Evolutionary conservation across 2,113 vertebrate species (phyloP).

Genomic region (Limnothrissa miodon): DNA sequence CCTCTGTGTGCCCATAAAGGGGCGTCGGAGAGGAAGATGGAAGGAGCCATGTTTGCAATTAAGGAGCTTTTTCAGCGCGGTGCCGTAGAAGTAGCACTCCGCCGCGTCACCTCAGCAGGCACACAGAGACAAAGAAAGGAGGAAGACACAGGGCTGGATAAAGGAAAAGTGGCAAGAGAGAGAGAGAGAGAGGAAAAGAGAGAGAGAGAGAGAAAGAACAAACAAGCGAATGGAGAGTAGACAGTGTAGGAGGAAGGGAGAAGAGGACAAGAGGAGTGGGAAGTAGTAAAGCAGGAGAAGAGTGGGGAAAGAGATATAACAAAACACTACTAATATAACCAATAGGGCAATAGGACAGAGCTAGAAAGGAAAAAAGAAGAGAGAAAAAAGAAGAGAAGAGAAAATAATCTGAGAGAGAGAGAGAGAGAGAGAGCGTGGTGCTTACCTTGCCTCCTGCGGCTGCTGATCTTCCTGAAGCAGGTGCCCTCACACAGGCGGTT

Average conservation of each 20-base stretch:
- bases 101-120: no score
- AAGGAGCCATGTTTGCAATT: neutral
- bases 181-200: neutral
- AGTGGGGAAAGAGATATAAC: neutral
- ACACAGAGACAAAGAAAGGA: neutral
- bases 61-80: neutral
- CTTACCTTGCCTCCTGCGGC: constrained; percentile 93
- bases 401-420: neutral
- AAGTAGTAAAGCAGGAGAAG: neutral
- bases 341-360: neutral
- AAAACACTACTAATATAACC: neutral
- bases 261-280: neutral
- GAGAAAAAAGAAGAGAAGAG: no score
- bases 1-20: neutral
- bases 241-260: neutral
- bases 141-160: neutral
- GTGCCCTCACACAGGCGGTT: constrained; percentile 97
- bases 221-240: neutral
- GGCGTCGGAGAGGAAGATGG: neutral
- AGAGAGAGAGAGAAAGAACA: neutral
- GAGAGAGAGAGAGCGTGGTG: neutral
- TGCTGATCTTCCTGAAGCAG: constrained; percentile 97
- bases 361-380: neutral
- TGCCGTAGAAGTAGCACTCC: neutral
- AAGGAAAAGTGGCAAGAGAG: neutral